phyloP scores from a whole-genome alignment of 1,140 invertebrate species.

The Brachionus sp. region DNA sequence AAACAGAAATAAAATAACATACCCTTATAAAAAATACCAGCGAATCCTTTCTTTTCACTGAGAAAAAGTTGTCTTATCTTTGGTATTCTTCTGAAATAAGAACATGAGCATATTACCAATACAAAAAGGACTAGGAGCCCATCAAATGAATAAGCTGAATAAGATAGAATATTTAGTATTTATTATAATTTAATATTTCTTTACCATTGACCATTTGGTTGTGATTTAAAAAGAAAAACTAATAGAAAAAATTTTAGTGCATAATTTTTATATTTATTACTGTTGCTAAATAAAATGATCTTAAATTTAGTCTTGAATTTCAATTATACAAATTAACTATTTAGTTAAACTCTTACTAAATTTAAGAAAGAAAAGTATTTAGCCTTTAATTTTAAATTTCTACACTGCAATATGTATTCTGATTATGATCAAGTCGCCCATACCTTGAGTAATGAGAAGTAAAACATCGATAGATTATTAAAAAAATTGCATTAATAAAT shows the following conservation, averaged over 20 bases:
- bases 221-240: background rate
- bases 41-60: slow-evolving; percentile 58
- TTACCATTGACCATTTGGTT: background rate
- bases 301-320: background rate
- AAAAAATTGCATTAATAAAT: no score
- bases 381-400: no score
- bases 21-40: slow-evolving; percentile 61
- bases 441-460: no score
- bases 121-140: slow-evolving; percentile 56
- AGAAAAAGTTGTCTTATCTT: slow-evolving; percentile 57
- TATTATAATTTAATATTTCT: background rate
- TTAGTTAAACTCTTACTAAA: background rate
- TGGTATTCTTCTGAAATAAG: slow-evolving; percentile 57
- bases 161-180: background rate
- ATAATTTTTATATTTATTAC: background rate
- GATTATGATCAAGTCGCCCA: no score
- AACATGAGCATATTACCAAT: slow-evolving; percentile 58
- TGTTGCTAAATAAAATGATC: background rate
- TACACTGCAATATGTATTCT: no score
- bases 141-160: slow-evolving; percentile 58
- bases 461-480: no score
- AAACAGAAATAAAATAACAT: background rate
- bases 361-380: no score
- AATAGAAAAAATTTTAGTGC: background rate
- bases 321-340: background rate